Percentiles rank a stretch among this genome's conserved stretches.
These are phyloP conservation scores for Callopanchax toddi DNA, from an alignment of 2,113 vertebrate genomes.

Conservation along the genomic window DNA sequence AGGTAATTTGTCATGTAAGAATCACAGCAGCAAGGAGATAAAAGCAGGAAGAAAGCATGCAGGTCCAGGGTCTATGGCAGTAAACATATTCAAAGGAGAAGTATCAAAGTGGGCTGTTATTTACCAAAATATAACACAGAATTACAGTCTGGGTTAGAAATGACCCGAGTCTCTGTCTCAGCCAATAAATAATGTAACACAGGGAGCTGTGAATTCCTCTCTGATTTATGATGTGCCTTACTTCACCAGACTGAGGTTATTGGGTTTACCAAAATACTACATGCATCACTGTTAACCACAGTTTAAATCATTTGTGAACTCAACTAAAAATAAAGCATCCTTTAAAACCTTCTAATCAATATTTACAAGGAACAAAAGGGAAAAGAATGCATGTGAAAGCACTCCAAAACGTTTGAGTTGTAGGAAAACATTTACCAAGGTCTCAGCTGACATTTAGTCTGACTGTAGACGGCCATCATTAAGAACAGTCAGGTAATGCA, in stretches of 20 bases:
- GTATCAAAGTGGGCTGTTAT: slow-evolving; percentile 51
- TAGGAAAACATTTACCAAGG: background rate
- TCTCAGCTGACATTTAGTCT: background rate
- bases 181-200: slow-evolving; percentile 64
- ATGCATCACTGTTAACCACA: too few relatives aligned
- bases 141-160: slow-evolving; percentile 33
- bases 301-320: background rate
- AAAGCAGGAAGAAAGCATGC: slow-evolving; percentile 15
- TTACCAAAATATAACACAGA: slow-evolving; percentile 45
- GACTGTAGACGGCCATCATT: too few relatives aligned
- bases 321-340: background rate
- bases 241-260: too few relatives aligned
- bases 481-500: background rate
- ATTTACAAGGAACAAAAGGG: background rate
- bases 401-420: background rate
- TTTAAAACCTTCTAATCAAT: background rate
- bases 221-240: slow-evolving; percentile 41
- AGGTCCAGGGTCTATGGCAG: slow-evolving; percentile 31
- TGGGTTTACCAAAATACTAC: too few relatives aligned
- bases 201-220: slow-evolving; percentile 45
- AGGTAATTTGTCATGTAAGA: slow-evolving; percentile 13
- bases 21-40: slow-evolving; percentile 33
- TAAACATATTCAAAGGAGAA: slow-evolving; percentile 17
- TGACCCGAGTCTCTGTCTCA: slow-evolving; percentile 37
- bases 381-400: background rate